Percentiles rank a stretch among this genome's conserved stretches.
Evolutionary conservation across 2,888 invertebrate species (phyloP).

Genomic region (Lasioglossum vierecki): DNA sequence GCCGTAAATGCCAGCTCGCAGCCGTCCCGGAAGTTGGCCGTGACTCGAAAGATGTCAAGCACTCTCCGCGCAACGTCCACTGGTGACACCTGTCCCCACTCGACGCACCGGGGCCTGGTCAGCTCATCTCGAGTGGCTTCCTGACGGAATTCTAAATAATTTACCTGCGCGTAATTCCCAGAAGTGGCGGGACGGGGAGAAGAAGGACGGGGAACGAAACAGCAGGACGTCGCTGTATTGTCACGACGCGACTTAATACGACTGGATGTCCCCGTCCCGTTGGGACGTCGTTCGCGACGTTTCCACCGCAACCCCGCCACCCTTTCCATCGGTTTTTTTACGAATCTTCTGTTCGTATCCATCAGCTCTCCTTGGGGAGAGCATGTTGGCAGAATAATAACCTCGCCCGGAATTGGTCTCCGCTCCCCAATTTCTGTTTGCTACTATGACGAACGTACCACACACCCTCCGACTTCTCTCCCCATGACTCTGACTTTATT

Average conservation of each 20-base stretch:
- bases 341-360: slow-evolving; percentile 14
- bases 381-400: slow-evolving; percentile 11
- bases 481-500: background rate
- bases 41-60: slow-evolving; percentile 28
- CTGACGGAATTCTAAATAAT: slow-evolving; percentile 43
- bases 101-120: slow-evolving; percentile 20
- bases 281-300: slow-evolving; percentile 3
- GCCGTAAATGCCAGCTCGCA: slow-evolving; percentile 14
- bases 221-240: slow-evolving; percentile 11
- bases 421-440: slow-evolving; percentile 18
- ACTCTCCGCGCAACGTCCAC: slow-evolving; percentile 12
- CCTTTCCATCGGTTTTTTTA: slow-evolving; percentile 23
- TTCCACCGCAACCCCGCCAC: background rate
- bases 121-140: background rate
- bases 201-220: background rate
- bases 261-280: slow-evolving; percentile 17
- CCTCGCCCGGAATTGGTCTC: slow-evolving; percentile 6
- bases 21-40: slow-evolving; percentile 1
- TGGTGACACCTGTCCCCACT: slow-evolving; percentile 25
- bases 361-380: background rate
- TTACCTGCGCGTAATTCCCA: slow-evolving; percentile 43
- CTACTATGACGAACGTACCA: background rate
- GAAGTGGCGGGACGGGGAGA: slow-evolving; percentile 23
- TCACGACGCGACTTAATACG: slow-evolving; percentile 32
- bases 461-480: background rate